A percentile compares a stretch with the other conserved stretches of the same genome.
phyloP scores from a whole-genome alignment of 2,797 vertebrate species.

The Ctenopoma kingsleyae region DNA sequence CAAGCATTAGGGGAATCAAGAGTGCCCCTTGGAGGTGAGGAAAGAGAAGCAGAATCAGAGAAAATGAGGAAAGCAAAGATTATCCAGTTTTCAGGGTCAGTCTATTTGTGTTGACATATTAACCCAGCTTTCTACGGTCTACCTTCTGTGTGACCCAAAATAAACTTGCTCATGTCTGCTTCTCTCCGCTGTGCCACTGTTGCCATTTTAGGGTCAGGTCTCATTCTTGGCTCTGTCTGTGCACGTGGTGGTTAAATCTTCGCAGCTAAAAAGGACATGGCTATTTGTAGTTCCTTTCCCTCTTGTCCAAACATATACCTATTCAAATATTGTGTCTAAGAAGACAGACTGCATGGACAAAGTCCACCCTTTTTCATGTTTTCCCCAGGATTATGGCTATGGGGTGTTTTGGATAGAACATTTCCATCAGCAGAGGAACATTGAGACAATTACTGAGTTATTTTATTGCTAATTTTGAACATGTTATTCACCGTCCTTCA shows the following conservation, averaged over 20 bases:
- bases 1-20: slow-evolving; percentile 11
- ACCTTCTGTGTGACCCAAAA: slow-evolving; percentile 13
- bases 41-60: slow-evolving; percentile 20
- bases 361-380: slow-evolving; percentile 21
- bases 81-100: slow-evolving; percentile 52
- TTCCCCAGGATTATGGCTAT: slow-evolving; percentile 17
- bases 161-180: background rate
- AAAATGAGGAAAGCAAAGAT: slow-evolving; percentile 52
- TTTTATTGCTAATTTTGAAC: slow-evolving; percentile 17
- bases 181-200: background rate
- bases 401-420: slow-evolving; percentile 7
- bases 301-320: slow-evolving; percentile 51
- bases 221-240: slow-evolving; percentile 14
- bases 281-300: slow-evolving; percentile 68
- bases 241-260: slow-evolving; percentile 44
- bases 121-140: slow-evolving; percentile 48
- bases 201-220: slow-evolving; percentile 16
- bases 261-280: slow-evolving; percentile 28
- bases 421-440: slow-evolving; percentile 2
- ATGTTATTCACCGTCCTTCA: background rate
- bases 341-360: slow-evolving; percentile 43
- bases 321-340: slow-evolving; percentile 73
- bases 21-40: slow-evolving; percentile 3
- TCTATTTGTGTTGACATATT: slow-evolving; percentile 60
- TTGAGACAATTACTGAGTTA: background rate